phyloP scores from a whole-genome alignment of 2,113 vertebrate genomes.

The Misgurnus anguillicaudatus region DNA sequence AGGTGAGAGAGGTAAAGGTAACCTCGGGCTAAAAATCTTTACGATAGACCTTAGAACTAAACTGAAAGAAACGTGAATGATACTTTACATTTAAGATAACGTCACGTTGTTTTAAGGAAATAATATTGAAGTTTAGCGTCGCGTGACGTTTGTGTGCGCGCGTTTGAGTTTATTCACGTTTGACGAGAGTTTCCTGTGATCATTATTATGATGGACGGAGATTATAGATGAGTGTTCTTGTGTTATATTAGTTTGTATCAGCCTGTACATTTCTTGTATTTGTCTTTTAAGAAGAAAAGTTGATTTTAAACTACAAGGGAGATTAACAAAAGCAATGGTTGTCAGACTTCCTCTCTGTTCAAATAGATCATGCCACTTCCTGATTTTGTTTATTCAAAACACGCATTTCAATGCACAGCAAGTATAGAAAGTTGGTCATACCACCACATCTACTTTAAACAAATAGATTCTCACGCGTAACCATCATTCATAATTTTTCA shows the following conservation, averaged over 20 bases:
- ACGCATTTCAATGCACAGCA: constrained; percentile 32
- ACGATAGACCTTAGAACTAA: not conserved
- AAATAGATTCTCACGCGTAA: not conserved
- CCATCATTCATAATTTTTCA: no score
- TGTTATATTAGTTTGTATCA: not conserved
- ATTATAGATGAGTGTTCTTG: not conserved
- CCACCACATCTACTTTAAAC: not conserved
- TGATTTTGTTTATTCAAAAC: constrained; percentile 60
- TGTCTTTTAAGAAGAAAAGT: not conserved
- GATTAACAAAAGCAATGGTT: constrained; percentile 37
- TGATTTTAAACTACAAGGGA: not conserved
- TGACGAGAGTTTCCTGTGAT: not conserved
- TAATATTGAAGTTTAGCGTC: not conserved
- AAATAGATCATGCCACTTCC: constrained; percentile 55
- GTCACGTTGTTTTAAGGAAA: not conserved
- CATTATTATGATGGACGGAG: not conserved
- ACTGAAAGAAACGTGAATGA: not conserved
- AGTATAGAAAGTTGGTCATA: constrained; percentile 25
- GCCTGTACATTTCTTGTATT: not conserved
- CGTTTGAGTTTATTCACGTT: not conserved
- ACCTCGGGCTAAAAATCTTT: not conserved
- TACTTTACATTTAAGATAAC: not conserved
- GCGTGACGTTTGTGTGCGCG: not conserved
- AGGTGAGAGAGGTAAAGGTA: constrained; percentile 13
- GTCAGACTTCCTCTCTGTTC: constrained; percentile 56